Conservation (phyloP, 2,113 vertebrate species). For the Danionella cerebrum region DNA sequence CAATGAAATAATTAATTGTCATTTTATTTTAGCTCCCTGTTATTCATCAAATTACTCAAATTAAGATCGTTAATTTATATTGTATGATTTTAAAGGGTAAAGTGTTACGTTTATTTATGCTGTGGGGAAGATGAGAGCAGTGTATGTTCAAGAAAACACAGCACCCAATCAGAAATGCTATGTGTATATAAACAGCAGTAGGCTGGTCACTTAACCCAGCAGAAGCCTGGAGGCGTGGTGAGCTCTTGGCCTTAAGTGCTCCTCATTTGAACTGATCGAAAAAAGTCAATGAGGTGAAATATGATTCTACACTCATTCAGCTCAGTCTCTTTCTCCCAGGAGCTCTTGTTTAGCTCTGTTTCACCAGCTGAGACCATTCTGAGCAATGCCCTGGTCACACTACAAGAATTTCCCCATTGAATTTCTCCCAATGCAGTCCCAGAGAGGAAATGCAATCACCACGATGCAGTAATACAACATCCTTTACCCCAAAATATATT, state of each 20-base stretch:
- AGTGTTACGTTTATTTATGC: neutral
- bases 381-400: neutral
- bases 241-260: slow-evolving; percentile 67
- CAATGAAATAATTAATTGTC: no score
- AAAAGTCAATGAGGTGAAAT: slow-evolving; percentile 73
- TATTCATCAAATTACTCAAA: no score
- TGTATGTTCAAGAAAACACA: neutral
- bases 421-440: no score
- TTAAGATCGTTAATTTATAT: no score
- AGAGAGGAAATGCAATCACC: no score
- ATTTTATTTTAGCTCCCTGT: neutral
- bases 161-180: slow-evolving; percentile 5
- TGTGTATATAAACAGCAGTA: slow-evolving; percentile 10
- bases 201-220: slow-evolving; percentile 33
- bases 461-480: no score
- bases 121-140: no score
- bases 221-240: slow-evolving; percentile 51
- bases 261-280: slow-evolving; percentile 71
- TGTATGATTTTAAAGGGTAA: neutral
- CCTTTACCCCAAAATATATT: no score
- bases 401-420: no score
- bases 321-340: slow-evolving; percentile 50
- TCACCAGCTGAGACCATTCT: slow-evolving; percentile 55
- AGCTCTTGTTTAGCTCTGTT: slow-evolving; percentile 53
- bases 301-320: slow-evolving; percentile 63